A percentile compares a stretch with the other conserved stretches of the same genome.
Conservation (phyloP, 2,888 invertebrate genomes). For the Drosophila tanythrix region DNA sequence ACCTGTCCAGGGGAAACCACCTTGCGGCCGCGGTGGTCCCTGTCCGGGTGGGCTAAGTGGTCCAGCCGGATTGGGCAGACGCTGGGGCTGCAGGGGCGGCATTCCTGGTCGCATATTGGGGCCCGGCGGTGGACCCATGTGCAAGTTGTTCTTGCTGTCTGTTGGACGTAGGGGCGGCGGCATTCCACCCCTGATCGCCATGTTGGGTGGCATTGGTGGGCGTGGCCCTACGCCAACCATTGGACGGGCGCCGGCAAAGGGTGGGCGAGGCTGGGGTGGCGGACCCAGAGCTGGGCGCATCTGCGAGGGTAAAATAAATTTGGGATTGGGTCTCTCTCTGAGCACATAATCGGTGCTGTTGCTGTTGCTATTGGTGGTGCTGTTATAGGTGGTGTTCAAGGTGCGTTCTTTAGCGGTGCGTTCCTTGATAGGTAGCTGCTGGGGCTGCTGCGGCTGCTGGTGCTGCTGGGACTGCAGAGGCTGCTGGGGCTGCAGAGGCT, state of each 20-base stretch:
- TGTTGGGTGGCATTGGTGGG: constrained; percentile 79
- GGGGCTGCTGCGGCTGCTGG: background rate
- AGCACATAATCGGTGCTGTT: constrained; percentile 26
- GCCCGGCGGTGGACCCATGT: constrained; percentile 76
- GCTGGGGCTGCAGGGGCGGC: constrained; percentile 69
- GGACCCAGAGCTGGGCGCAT: constrained; percentile 80
- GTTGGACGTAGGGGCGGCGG: constrained; percentile 84
- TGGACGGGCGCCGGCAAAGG: constrained; percentile 74
- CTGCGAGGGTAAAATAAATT: constrained; percentile 73
- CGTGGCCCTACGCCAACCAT: constrained; percentile 79
- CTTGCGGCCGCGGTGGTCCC: constrained; percentile 80
- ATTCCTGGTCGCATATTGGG: constrained; percentile 64
- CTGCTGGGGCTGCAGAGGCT: too few relatives aligned
- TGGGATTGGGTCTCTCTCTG: constrained; percentile 47
- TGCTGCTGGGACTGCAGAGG: too few relatives aligned
- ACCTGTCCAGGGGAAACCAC: constrained; percentile 74
- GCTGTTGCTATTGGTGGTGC: constrained; percentile 23
- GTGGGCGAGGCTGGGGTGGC: constrained; percentile 76
- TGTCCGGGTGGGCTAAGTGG: constrained; percentile 81
- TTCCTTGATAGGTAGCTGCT: background rate
- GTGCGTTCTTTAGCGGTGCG: constrained; percentile 53
- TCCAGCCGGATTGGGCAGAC: constrained; percentile 70
- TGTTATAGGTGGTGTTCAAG: constrained; percentile 33
- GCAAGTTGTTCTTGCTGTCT: constrained; percentile 85
- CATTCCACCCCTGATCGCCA: constrained; percentile 67